Evolutionary conservation across 2,113 vertebrate genomes (phyloP).

Genomic region (Lophochroa leadbeateri): DNA sequence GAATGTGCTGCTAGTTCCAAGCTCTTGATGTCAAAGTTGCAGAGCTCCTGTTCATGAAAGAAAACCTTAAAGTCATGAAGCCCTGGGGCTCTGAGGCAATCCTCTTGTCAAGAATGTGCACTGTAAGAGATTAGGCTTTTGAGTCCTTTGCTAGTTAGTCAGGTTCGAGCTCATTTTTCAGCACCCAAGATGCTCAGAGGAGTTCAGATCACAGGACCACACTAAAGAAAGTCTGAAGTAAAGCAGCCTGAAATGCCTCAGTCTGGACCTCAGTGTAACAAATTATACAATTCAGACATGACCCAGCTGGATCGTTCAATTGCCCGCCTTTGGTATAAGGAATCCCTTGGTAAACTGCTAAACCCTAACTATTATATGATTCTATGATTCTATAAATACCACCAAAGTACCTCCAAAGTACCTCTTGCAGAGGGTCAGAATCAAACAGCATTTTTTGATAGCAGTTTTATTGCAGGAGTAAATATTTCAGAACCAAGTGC

Average conservation of each 20-base stretch:
- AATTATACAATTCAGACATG: neutral
- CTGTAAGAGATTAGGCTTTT: neutral
- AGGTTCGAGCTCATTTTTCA: neutral
- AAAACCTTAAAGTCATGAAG: neutral
- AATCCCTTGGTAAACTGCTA: neutral
- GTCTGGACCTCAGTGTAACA: neutral
- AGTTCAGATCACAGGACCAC: neutral
- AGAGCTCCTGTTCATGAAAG: neutral
- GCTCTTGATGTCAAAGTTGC: neutral
- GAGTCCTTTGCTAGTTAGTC: neutral
- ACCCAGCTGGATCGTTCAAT: neutral
- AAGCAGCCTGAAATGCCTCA: neutral
- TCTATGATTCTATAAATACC: neutral
- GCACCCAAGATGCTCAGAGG: neutral
- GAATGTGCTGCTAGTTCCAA: neutral
- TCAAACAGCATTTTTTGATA: neutral
- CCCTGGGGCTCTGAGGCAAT: neutral
- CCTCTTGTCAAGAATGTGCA: neutral
- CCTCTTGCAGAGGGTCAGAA: neutral
- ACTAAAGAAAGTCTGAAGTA: neutral
- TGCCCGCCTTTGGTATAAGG: neutral
- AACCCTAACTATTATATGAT: neutral
- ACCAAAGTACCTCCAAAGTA: neutral
- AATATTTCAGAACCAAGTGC: neutral
- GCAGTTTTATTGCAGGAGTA: neutral